phyloP scores from a whole-genome alignment of 2,888 invertebrate species.

The Priocnemis perturbator region DNA sequence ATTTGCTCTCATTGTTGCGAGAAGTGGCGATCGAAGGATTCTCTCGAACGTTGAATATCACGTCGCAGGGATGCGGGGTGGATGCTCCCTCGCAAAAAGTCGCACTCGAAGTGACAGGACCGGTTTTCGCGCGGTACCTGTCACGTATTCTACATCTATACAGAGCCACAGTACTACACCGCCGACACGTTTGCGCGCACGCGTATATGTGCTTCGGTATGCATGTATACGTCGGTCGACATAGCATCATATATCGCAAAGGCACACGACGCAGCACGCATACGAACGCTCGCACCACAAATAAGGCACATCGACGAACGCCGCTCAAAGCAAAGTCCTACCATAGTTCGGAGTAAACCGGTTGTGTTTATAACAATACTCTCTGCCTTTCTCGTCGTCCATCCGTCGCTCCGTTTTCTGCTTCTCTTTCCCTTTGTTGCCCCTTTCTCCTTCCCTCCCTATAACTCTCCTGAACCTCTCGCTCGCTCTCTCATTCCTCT shows the following conservation, averaged over 20 bases:
- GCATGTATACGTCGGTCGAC: too few species aligned
- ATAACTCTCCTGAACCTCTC: conserved; percentile 1
- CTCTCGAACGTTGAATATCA: neutral
- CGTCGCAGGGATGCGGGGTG: conserved; percentile 1
- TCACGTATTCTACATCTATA: conserved; percentile 28
- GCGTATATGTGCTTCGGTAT: neutral
- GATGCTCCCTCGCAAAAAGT: conserved; percentile 28
- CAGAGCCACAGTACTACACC: neutral
- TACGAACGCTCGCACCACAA: conserved; percentile 16
- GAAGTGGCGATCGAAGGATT: conserved; percentile 1
- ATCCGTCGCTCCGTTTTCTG: conserved; percentile 27
- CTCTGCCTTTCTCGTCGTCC: conserved; percentile 25
- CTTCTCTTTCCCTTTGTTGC: neutral
- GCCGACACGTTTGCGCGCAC: neutral
- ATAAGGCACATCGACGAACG: conserved; percentile 1
- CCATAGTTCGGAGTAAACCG: conserved; percentile 16
- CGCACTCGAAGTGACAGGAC: conserved; percentile 37
- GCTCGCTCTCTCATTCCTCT: neutral
- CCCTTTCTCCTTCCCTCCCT: neutral
- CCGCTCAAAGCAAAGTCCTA: too few species aligned
- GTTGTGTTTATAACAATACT: conserved; percentile 28
- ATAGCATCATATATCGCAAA: conserved; percentile 6
- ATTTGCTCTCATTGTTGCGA: neutral
- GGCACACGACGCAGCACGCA: conserved; percentile 24
- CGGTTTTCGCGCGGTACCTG: conserved; percentile 43